Conservation (phyloP, 2,797 vertebrate genomes). For the Chelonia mydas region DNA sequence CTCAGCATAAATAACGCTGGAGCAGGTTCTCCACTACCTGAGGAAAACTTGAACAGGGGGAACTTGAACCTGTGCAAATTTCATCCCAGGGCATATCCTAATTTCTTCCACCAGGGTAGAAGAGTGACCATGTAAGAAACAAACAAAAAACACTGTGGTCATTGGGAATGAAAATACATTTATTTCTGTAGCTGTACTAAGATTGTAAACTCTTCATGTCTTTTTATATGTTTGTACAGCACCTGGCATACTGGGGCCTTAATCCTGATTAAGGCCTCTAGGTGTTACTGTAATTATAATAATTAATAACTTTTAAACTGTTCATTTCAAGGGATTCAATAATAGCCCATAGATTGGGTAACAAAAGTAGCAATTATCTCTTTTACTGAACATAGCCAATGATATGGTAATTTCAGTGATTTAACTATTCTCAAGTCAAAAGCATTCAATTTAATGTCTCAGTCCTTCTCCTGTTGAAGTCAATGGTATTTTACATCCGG, state of each 20-base stretch:
- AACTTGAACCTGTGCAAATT: not conserved
- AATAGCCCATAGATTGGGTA: conserved; percentile 61
- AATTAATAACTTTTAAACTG: conserved; percentile 12
- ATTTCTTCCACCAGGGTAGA: not conserved
- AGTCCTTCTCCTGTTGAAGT: not conserved
- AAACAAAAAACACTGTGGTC: not conserved
- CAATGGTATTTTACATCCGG: not conserved
- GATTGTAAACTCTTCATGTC: not conserved
- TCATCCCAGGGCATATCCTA: not conserved
- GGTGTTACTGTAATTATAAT: not conserved
- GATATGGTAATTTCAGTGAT: rapidly evolving
- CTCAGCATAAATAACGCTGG: not conserved
- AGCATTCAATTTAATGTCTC: not conserved
- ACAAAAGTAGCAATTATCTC: conserved; percentile 41
- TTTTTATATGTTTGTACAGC: not conserved
- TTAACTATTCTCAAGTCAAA: rapidly evolving
- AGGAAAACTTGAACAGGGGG: not conserved
- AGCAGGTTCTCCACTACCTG: not conserved
- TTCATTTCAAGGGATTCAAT: conserved; percentile 52
- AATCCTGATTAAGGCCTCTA: not conserved
- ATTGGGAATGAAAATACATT: not conserved
- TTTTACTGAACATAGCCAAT: conserved; percentile 30
- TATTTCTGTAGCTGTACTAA: not conserved
- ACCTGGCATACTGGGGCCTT: not conserved
- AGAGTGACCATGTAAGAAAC: not conserved